These are phyloP conservation scores for Neomorphus geoffroyi DNA, from an alignment of 2,797 vertebrate species.

Conservation along the genomic window DNA sequence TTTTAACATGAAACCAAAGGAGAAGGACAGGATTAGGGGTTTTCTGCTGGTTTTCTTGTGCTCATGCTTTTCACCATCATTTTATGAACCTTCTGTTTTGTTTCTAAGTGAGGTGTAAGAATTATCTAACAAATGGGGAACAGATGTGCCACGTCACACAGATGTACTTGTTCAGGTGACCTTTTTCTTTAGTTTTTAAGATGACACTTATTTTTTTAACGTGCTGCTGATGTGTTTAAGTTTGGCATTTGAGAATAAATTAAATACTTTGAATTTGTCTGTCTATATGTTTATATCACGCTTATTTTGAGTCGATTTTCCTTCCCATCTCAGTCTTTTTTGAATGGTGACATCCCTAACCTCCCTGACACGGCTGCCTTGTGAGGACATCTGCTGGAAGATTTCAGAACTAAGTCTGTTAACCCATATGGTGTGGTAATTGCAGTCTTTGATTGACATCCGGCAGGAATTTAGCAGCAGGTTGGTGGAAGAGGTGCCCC, in stretches of 20 bases:
- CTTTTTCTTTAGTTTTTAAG: neutral
- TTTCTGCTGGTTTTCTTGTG: neutral
- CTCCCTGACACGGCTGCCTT: neutral
- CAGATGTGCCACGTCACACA: neutral
- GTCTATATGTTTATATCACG: neutral
- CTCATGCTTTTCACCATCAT: neutral
- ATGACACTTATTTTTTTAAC: neutral
- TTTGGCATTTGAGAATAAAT: neutral
- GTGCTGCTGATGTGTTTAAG: neutral
- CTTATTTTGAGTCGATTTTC: neutral
- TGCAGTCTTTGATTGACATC: neutral
- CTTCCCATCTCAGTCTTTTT: neutral
- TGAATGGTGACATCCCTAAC: neutral
- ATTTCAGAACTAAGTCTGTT: neutral
- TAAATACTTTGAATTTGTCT: neutral
- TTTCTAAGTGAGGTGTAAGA: neutral
- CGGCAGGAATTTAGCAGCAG: neutral
- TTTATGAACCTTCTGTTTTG: neutral
- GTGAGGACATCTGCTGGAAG: constrained; percentile 53
- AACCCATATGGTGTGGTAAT: neutral
- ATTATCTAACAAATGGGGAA: neutral
- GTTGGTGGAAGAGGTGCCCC: neutral
- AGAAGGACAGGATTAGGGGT: neutral
- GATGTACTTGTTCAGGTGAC: neutral
- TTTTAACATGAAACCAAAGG: neutral